phyloP scores from a whole-genome alignment of 2,113 vertebrate species.

The Centropus unirufus region DNA sequence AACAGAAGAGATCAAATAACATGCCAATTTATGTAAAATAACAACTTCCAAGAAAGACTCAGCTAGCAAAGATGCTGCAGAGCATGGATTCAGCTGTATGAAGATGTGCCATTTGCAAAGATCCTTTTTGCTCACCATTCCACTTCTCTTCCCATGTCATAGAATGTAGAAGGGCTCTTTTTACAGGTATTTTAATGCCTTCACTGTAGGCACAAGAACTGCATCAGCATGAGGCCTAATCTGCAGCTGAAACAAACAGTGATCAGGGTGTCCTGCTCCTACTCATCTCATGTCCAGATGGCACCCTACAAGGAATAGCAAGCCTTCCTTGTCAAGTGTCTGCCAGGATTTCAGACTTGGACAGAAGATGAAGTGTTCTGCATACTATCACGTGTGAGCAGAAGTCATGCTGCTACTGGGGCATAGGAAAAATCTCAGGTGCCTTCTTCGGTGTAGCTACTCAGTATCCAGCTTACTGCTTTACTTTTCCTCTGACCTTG shows the following conservation, averaged over 20 bases:
- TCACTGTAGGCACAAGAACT: background rate
- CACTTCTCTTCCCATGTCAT: background rate
- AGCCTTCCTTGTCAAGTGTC: background rate
- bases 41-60: background rate
- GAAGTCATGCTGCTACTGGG: background rate
- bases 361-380: background rate
- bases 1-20: background rate
- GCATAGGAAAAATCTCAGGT: background rate
- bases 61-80: background rate
- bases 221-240: background rate
- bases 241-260: background rate
- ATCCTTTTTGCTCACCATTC: background rate
- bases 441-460: background rate
- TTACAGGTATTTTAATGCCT: background rate
- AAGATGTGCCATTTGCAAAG: background rate
- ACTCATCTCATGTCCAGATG: accelerated
- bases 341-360: background rate
- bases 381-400: background rate
- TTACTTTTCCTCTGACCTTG: background rate
- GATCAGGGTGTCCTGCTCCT: background rate
- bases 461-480: background rate
- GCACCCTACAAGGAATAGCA: background rate
- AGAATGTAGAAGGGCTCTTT: background rate
- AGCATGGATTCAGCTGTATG: background rate
- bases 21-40: background rate